Evolutionary conservation across 2,888 invertebrate species (phyloP).

Genomic region (Onthophagus sagittarius): DNA sequence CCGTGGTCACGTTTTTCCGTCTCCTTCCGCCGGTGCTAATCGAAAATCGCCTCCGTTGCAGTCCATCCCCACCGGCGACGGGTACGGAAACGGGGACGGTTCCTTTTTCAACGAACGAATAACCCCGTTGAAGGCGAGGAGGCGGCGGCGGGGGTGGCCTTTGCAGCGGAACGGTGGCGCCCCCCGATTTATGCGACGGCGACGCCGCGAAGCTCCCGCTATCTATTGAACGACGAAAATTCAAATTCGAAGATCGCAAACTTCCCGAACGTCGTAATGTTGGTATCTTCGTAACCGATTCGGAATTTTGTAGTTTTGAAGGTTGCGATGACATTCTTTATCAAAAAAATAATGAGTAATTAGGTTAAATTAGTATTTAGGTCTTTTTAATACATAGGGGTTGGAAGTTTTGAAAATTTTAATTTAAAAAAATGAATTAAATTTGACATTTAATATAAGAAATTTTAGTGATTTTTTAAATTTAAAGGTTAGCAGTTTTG

Average conservation of each 20-base stretch:
- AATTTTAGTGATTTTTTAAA: too few species aligned
- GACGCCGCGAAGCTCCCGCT: slow-evolving; percentile 16
- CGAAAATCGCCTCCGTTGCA: too few species aligned
- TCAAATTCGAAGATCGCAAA: slow-evolving; percentile 26
- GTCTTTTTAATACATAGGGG: too few species aligned
- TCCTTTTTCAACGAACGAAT: slow-evolving; percentile 44
- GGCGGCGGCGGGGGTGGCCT: slow-evolving; percentile 4
- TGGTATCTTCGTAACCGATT: slow-evolving; percentile 23
- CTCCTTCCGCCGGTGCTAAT: slow-evolving; percentile 43
- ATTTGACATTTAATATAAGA: too few species aligned
- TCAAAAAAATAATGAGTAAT: too few species aligned
- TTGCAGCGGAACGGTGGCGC: background rate
- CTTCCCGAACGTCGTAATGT: slow-evolving; percentile 35
- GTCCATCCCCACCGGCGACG: slow-evolving; percentile 21
- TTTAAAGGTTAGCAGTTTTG: too few species aligned
- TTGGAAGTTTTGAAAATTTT: too few species aligned
- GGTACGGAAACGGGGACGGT: slow-evolving; percentile 16
- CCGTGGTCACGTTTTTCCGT: slow-evolving; percentile 53
- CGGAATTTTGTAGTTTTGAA: background rate
- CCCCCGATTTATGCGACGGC: background rate
- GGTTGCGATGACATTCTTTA: too few species aligned
- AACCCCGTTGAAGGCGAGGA: slow-evolving; percentile 36
- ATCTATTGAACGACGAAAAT: slow-evolving; percentile 17
- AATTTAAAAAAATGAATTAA: too few species aligned
- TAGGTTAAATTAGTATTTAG: too few species aligned